These are phyloP conservation scores for Cotesia glomerata DNA, from an alignment of 1,140 invertebrate genomes.

Conservation along the genomic window DNA sequence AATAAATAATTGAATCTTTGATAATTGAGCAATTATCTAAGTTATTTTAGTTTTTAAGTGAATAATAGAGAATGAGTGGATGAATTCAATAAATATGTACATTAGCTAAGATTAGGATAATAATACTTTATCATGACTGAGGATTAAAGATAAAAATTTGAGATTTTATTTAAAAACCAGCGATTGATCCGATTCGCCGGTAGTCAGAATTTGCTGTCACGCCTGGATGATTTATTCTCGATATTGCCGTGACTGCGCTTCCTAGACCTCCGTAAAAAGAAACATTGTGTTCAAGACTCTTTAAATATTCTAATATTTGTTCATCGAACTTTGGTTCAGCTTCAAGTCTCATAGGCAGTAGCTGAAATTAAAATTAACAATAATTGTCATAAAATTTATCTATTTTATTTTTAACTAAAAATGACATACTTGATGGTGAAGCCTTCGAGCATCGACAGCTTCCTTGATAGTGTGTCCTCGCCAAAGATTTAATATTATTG, in stretches of 20 bases:
- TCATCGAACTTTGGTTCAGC: slow-evolving; percentile 69
- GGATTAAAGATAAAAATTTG: no score
- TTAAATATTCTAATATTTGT: slow-evolving; percentile 59
- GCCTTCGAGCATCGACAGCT: slow-evolving; percentile 48
- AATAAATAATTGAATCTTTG: no score
- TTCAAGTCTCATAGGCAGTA: slow-evolving; percentile 72
- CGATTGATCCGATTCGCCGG: slow-evolving; percentile 63
- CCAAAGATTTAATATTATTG: slow-evolving; percentile 61
- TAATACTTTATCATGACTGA: no score
- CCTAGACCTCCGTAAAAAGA: slow-evolving; percentile 56
- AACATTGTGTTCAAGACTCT: slow-evolving; percentile 61
- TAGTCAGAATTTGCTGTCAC: slow-evolving; percentile 67
- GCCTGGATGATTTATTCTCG: slow-evolving; percentile 45
- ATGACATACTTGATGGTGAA: slow-evolving; percentile 57
- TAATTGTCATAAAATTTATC: not conserved
- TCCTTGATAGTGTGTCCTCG: slow-evolving; percentile 48
- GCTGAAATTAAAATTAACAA: slow-evolving; percentile 57
- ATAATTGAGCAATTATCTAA: no score
- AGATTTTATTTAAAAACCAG: slow-evolving; percentile 38
- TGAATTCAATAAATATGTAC: no score
- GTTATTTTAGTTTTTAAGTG: no score
- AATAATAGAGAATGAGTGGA: no score
- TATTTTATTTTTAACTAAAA: not conserved
- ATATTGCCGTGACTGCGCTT: slow-evolving; percentile 66
- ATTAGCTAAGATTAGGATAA: no score